These are phyloP conservation scores for Macheiramphus alcinus DNA, from an alignment of 2,113 vertebrate genomes.

Conservation along the genomic window DNA sequence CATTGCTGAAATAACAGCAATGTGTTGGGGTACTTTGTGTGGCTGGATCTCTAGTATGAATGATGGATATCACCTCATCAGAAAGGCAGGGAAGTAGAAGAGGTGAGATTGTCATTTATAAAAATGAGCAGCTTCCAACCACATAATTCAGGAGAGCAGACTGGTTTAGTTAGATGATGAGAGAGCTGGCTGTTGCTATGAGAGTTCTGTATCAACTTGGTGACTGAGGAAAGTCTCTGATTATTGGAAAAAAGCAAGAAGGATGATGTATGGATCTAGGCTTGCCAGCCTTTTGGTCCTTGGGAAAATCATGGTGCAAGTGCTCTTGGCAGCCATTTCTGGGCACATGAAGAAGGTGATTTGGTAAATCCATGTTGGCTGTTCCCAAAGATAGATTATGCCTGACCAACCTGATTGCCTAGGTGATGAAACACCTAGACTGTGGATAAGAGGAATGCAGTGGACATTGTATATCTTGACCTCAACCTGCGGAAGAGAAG, in stretches of 20 bases:
- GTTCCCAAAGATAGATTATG: neutral
- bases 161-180: neutral
- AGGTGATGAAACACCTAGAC: neutral
- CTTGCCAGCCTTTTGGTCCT: neutral
- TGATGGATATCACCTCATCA: neutral
- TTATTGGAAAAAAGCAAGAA: neutral
- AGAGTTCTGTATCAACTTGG: neutral
- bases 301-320: accelerated
- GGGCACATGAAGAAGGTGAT: neutral
- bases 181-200: neutral
- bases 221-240: neutral
- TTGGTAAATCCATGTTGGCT: neutral
- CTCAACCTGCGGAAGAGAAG: neutral
- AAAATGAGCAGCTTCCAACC: neutral
- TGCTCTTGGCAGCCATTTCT: neutral
- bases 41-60: neutral
- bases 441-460: neutral
- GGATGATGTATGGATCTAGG: neutral
- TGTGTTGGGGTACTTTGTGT: neutral
- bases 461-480: neutral
- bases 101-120: neutral
- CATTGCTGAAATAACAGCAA: neutral
- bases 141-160: neutral
- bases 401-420: neutral
- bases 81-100: neutral